Base-by-base conservation (phyloP, 2,888 invertebrate species). In the Plemyria rubiginata region DNA sequence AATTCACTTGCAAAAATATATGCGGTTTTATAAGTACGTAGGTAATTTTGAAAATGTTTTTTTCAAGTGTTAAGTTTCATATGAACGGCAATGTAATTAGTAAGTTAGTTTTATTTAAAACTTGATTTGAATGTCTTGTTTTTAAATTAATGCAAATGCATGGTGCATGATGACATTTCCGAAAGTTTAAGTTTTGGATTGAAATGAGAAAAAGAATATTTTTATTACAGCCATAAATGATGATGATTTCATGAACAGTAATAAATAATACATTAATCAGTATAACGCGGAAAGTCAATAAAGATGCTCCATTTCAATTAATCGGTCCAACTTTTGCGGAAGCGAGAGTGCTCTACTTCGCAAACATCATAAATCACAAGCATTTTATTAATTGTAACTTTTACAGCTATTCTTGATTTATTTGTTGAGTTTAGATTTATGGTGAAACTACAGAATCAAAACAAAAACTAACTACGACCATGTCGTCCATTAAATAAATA, bases 311-410 rank as follows among this genome's bases (percentile, higher is more conserved):
- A 41, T 56, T 61, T 56, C 32, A 56, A 61, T 56, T 48, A 56
- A 52, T 56, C 7, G 36, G 48, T 22, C 8, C 6, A 41, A 56
- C 51, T 56, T 59, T 46, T 51, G 32, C 52, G 46, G 49, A 56
- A 52, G 52, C 40, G 29, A 45, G 29, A 32, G 49, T 48, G 4
- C 9, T 59, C 36, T 36, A 49, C 56, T 49, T 48, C 36, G 43
- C 29, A 52, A 62, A 62, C 56, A 62, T 53, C 56, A 56, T 62
- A 62, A 62, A 62, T 62, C 51, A 22, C 12, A 41, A 50, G 43
- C 45, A 46, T 62, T 60, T 56, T 56, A 62, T 56, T 48, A 61
- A 56, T 52, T 52, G 40, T 28, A 60, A 51, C 55, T 56, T 61
- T 52, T 9, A 54, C 29, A 50, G 50, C 36, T 40, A 46, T 61